These are phyloP conservation scores for Petrocephalus microphthalmus DNA, from an alignment of 2,113 vertebrate species.

Conservation along the genomic window DNA sequence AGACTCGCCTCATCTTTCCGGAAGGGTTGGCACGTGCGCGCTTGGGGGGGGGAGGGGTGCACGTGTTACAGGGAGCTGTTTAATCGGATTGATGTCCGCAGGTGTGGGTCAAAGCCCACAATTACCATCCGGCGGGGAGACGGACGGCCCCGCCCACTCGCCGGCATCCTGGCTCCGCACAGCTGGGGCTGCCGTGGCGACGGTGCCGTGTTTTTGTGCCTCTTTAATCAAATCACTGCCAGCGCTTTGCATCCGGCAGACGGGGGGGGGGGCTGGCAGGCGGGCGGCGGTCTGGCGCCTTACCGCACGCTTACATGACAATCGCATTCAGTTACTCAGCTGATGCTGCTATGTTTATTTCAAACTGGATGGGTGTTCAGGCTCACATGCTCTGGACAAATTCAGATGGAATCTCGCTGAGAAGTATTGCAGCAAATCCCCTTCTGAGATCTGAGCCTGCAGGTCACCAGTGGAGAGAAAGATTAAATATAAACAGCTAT, in stretches of 20 bases:
- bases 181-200: neutral
- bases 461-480: neutral
- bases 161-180: neutral
- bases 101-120: constrained; percentile 45
- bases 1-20: constrained; percentile 4
- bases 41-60: neutral
- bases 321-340: neutral
- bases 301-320: neutral
- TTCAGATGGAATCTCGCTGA: neutral
- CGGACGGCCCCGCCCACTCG: constrained; percentile 14
- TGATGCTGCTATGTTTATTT: neutral
- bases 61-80: neutral
- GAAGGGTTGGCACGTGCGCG: constrained; percentile 36
- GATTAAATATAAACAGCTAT: neutral
- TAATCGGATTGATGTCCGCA: constrained; percentile 32
- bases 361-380: neutral
- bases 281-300: neutral
- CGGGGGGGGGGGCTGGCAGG: neutral
- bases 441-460: neutral
- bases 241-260: neutral
- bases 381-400: neutral
- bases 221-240: neutral
- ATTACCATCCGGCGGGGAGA: constrained; percentile 20
- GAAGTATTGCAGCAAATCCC: neutral
- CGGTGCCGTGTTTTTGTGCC: neutral